phyloP scores from a whole-genome alignment of 2,888 invertebrate species.

The Pardosa pseudoannulata region DNA sequence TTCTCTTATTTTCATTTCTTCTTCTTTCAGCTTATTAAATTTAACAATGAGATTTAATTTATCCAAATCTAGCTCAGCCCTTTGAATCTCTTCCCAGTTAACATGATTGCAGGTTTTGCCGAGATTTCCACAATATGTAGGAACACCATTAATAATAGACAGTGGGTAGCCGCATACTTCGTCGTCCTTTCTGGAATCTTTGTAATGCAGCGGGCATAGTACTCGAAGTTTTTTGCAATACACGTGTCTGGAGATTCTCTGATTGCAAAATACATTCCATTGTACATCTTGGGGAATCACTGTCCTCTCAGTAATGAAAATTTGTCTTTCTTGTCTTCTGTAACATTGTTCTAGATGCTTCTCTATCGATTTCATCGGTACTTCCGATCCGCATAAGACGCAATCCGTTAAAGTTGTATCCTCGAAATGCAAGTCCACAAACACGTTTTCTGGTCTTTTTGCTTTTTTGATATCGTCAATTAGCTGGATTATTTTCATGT shows the following conservation, averaged over 20 bases:
- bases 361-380: neutral
- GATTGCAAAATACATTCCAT: constrained; percentile 59
- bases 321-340: constrained; percentile 22
- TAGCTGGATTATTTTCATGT: constrained; percentile 21
- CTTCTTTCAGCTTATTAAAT: constrained; percentile 16
- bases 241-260: constrained; percentile 24
- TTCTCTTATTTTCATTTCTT: constrained; percentile 16
- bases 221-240: constrained; percentile 45
- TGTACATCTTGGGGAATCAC: constrained; percentile 17
- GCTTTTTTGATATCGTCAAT: neutral
- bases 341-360: constrained; percentile 49
- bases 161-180: constrained; percentile 43
- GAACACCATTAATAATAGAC: neutral
- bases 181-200: neutral
- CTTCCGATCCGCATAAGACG: constrained; percentile 37
- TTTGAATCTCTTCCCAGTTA: constrained; percentile 33
- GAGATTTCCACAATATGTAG: constrained; percentile 24
- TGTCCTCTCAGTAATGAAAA: constrained; percentile 1
- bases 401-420: constrained; percentile 12
- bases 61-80: constrained; percentile 45
- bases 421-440: neutral
- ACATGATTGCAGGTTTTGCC: constrained; percentile 28
- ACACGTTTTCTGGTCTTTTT: neutral
- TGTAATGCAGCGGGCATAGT: constrained; percentile 37
- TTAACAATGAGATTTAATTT: constrained; percentile 32